These are phyloP conservation scores for Cordilura impudica DNA, from an alignment of 2,888 invertebrate genomes.

Conservation along the genomic window DNA sequence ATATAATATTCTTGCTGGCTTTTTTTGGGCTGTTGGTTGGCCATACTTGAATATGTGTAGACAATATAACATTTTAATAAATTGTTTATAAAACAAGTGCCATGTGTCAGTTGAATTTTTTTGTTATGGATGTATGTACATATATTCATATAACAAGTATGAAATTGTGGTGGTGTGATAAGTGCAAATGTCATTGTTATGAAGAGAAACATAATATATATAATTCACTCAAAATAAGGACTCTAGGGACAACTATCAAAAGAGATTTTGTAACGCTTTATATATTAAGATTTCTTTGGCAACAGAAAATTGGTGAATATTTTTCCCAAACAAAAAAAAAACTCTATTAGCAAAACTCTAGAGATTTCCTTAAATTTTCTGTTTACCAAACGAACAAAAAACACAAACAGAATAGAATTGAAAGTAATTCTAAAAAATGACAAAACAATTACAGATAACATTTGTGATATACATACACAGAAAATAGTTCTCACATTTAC, in stretches of 20 bases:
- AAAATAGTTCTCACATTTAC: constrained; percentile 61
- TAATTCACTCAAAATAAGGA: constrained; percentile 51
- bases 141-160: constrained; percentile 68
- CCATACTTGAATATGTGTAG: background rate
- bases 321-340: constrained; percentile 5
- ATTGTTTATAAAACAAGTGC: constrained; percentile 71
- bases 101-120: constrained; percentile 74
- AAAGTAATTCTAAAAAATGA: constrained; percentile 24
- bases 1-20: background rate
- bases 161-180: constrained; percentile 68
- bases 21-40: constrained; percentile 1
- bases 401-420: background rate
- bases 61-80: constrained; percentile 54
- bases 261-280: constrained; percentile 60
- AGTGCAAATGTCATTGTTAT: constrained; percentile 10
- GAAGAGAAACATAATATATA: constrained; percentile 8
- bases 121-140: too few species aligned
- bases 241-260: constrained; percentile 65
- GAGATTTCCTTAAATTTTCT: constrained; percentile 31
- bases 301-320: background rate
- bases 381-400: background rate
- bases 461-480: background rate
- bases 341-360: constrained; percentile 33
- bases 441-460: constrained; percentile 41
- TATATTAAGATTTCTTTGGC: constrained; percentile 55